Conservation (phyloP, 2,797 vertebrate species). For the Pipistrellus nathusii region DNA sequence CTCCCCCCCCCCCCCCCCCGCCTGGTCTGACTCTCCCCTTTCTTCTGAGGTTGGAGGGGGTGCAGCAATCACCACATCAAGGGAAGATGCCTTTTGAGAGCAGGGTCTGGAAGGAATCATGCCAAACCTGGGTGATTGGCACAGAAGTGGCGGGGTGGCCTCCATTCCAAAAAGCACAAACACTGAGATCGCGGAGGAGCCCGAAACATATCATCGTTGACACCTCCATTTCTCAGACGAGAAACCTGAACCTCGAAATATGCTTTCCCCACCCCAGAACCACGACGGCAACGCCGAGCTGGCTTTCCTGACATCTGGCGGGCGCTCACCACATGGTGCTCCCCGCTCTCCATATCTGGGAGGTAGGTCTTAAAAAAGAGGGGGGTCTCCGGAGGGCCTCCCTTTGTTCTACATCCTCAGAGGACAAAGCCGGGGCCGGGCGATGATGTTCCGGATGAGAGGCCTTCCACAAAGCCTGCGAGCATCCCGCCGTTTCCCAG, state of each 20-base stretch:
- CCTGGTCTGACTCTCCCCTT: neutral
- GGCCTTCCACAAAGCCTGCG: neutral
- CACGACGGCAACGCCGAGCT: fast-evolving
- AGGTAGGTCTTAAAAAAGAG: neutral
- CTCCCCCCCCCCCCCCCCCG: too few species aligned
- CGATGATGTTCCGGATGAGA: neutral
- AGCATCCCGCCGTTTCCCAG: fast-evolving
- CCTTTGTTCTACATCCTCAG: neutral
- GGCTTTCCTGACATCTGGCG: neutral
- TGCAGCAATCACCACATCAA: neutral
- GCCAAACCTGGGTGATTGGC: neutral
- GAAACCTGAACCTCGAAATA: constrained; percentile 49
- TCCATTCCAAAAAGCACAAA: constrained; percentile 30
- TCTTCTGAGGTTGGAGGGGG: neutral
- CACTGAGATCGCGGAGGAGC: neutral
- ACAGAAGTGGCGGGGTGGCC: neutral
- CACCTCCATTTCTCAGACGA: constrained; percentile 20
- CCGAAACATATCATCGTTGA: constrained; percentile 44
- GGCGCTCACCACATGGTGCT: neutral
- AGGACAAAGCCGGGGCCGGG: neutral
- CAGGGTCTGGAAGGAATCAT: constrained; percentile 67
- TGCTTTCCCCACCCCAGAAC: neutral
- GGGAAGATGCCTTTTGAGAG: constrained; percentile 3
- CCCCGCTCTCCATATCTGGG: neutral
- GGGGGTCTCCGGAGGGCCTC: neutral